These are phyloP conservation scores for Otolemur crassicaudatus DNA, from an alignment of 2,797 vertebrate genomes.

Conservation along the genomic window DNA sequence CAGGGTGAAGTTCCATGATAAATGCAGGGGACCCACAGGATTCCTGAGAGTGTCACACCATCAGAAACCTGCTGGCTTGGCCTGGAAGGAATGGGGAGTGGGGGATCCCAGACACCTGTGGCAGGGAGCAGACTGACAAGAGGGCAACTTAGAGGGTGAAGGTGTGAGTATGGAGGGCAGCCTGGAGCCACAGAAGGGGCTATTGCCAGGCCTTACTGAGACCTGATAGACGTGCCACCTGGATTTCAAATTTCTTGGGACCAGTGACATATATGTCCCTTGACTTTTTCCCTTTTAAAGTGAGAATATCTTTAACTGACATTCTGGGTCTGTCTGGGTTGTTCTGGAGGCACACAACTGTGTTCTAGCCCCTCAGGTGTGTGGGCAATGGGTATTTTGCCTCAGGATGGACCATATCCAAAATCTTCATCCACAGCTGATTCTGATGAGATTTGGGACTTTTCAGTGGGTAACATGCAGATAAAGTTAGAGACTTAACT, in stretches of 20 bases:
- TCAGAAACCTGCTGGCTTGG: not conserved
- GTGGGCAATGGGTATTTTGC: no score
- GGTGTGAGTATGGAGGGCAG: no score
- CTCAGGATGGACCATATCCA: fast-evolving
- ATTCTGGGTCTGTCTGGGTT: not conserved
- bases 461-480: not conserved
- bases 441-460: not conserved
- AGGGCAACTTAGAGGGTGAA: no score
- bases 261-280: not conserved
- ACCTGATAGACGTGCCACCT: not conserved
- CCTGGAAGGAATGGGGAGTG: fast-evolving
- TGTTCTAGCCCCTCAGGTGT: not conserved
- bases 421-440: not conserved
- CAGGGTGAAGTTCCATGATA: fast-evolving
- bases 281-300: no score
- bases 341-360: no score
- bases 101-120: no score
- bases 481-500: no score
- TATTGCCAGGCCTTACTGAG: not conserved
- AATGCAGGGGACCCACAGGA: fast-evolving
- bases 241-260: not conserved
- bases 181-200: no score
- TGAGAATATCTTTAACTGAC: no score
- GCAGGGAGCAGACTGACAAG: not conserved
- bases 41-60: fast-evolving